These are phyloP conservation scores for Zele albiditarsus DNA, from an alignment of 2,888 invertebrate species.

Conservation along the genomic window DNA sequence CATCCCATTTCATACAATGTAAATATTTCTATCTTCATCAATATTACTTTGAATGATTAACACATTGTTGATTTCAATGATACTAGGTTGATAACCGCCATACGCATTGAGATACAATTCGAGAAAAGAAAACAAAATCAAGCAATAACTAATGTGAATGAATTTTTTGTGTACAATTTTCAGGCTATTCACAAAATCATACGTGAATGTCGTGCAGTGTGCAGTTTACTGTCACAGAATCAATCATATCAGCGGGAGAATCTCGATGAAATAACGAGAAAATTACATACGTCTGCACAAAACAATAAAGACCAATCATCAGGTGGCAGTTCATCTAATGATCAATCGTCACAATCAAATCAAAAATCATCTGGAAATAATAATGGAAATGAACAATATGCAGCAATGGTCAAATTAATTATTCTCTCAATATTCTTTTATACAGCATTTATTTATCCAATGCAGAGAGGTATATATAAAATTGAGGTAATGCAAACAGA, in stretches of 20 bases:
- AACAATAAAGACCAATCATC: slow-evolving; percentile 36
- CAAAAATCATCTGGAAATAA: slow-evolving; percentile 54
- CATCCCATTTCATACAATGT: slow-evolving; percentile 55
- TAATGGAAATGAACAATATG: slow-evolving; percentile 52
- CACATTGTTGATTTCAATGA: too few species aligned
- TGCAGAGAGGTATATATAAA: slow-evolving; percentile 40
- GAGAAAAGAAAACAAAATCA: too few species aligned
- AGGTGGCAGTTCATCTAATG: slow-evolving; percentile 36
- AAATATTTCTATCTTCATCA: slow-evolving; percentile 38
- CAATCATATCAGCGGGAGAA: slow-evolving; percentile 30
- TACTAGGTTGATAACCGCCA: background rate
- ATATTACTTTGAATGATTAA: background rate
- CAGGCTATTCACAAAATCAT: slow-evolving; percentile 67
- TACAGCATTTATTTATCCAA: slow-evolving; percentile 39
- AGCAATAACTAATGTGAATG: background rate
- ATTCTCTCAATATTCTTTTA: slow-evolving; percentile 47
- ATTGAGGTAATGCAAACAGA: slow-evolving; percentile 38
- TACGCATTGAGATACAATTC: background rate
- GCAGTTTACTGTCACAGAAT: slow-evolving; percentile 57
- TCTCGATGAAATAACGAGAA: slow-evolving; percentile 42
- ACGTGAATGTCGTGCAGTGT: slow-evolving; percentile 77
- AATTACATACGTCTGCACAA: slow-evolving; percentile 52
- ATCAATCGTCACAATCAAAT: slow-evolving; percentile 47
- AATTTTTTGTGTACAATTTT: slow-evolving; percentile 43
- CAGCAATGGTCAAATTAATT: slow-evolving; percentile 51